Evolutionary conservation across 1,140 invertebrate species (phyloP).

Genomic region (Tribolium castaneum): DNA sequence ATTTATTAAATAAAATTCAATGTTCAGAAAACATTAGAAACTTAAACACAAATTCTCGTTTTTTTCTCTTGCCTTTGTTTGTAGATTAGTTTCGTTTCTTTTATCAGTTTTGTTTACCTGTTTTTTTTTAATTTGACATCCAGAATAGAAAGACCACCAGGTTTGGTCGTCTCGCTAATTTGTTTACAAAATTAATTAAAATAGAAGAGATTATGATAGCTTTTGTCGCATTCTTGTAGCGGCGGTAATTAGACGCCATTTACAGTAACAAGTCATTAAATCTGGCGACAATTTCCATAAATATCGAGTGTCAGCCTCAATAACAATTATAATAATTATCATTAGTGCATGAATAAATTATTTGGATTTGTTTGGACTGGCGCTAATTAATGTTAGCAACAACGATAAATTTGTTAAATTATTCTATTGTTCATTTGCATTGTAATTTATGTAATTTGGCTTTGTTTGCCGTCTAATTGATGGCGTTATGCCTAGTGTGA

Average conservation of each 20-base stretch:
- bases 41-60: too few relatives aligned
- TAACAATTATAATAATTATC: conserved; percentile 31
- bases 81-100: too few relatives aligned
- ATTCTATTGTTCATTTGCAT: conserved; percentile 11
- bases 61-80: too few relatives aligned
- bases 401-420: conserved; percentile 30
- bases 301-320: conserved; percentile 6
- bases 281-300: conserved; percentile 30
- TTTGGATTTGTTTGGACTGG: conserved; percentile 6
- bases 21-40: too few relatives aligned
- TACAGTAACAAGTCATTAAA: conserved; percentile 19
- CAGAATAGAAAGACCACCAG: too few relatives aligned
- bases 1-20: too few relatives aligned
- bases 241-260: background rate
- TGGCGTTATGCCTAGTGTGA: background rate
- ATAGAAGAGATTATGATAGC: background rate
- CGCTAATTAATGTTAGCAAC: conserved; percentile 19
- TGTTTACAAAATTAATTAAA: background rate
- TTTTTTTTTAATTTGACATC: too few relatives aligned
- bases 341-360: conserved; percentile 8
- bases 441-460: conserved; percentile 7
- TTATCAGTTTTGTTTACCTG: too few relatives aligned
- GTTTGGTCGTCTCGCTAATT: background rate
- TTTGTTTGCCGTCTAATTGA: conserved; percentile 9
- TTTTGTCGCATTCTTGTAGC: background rate